These are phyloP conservation scores for Pholis gunnellus DNA, from an alignment of 2,113 vertebrate genomes.

Conservation along the genomic window DNA sequence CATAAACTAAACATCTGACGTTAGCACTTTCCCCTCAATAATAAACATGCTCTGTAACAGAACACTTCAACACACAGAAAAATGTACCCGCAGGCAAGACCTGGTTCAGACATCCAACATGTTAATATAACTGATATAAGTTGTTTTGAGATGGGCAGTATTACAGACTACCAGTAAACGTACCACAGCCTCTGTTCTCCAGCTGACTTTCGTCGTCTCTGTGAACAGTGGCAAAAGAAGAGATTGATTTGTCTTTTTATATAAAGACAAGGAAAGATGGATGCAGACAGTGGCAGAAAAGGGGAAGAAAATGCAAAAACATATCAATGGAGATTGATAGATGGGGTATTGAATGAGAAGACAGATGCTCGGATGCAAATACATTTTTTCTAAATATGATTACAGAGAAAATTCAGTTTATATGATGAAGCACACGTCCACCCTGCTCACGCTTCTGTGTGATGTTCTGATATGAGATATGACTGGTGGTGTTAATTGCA, in stretches of 20 bases:
- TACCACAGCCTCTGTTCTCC: background rate
- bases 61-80: constrained; percentile 3
- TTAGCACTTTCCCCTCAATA: constrained; percentile 35
- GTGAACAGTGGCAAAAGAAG: background rate
- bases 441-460: constrained; percentile 41
- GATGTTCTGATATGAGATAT: constrained; percentile 63
- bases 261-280: background rate
- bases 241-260: background rate
- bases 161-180: background rate
- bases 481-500: constrained; percentile 64
- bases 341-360: constrained; percentile 26
- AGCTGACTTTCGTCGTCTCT: constrained; percentile 26
- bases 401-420: constrained; percentile 59
- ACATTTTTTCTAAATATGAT: constrained; percentile 52
- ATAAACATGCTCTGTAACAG: constrained; percentile 39
- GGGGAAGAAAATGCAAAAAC: background rate
- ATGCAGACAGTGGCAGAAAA: background rate
- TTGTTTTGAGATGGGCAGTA: background rate
- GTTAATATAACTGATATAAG: background rate
- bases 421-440: constrained; percentile 62
- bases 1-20: constrained; percentile 47
- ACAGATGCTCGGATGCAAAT: constrained; percentile 55
- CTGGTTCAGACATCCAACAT: background rate
- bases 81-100: constrained; percentile 3
- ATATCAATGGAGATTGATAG: constrained; percentile 29